Percentiles rank a stretch among this genome's conserved stretches.
These are phyloP conservation scores for Aphodius sticticus DNA, from an alignment of 2,888 invertebrate species.

Conservation along the genomic window DNA sequence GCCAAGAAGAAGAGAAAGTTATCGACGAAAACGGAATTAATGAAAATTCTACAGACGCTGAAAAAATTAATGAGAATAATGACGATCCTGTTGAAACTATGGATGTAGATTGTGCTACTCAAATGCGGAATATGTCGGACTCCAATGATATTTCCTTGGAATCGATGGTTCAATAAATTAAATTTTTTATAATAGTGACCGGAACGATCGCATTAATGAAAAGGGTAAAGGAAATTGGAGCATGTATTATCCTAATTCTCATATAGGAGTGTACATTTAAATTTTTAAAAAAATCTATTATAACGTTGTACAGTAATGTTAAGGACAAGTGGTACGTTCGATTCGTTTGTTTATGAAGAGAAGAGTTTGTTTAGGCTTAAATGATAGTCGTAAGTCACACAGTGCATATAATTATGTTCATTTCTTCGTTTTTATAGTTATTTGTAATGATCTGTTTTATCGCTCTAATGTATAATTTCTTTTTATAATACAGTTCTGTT, in stretches of 20 bases:
- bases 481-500: conserved; percentile 19
- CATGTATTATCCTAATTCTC: background rate
- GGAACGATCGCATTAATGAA: too few species aligned
- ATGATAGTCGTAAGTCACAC: background rate
- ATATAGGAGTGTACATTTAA: background rate
- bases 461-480: background rate
- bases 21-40: conserved; percentile 28
- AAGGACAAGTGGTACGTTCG: background rate
- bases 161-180: background rate
- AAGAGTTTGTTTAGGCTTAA: background rate
- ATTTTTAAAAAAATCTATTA: conserved; percentile 1
- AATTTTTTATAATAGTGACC: background rate
- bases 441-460: conserved; percentile 13
- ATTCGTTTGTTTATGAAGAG: background rate
- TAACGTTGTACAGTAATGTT: background rate
- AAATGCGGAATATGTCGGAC: background rate
- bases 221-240: too few species aligned
- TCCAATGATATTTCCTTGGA: background rate
- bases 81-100: conserved; percentile 30
- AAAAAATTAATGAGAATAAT: background rate
- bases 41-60: conserved; percentile 10
- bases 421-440: background rate
- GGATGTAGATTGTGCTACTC: conserved; percentile 28
- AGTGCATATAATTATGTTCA: background rate
- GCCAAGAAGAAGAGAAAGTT: conserved; percentile 9